Conservation (phyloP, 1,140 invertebrate genomes). For the Drosophila asahinai region DNA sequence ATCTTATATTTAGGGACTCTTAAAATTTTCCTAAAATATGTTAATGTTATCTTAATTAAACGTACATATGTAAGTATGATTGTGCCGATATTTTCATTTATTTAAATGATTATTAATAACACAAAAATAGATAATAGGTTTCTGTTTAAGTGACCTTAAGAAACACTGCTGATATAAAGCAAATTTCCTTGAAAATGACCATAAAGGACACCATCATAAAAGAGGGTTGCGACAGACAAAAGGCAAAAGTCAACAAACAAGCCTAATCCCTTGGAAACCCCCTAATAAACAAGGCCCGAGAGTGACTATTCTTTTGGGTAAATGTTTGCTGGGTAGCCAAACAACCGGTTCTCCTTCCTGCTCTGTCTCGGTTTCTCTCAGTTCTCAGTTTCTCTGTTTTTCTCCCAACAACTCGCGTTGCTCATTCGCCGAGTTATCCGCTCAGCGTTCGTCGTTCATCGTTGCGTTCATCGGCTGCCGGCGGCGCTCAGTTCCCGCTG, state of each 20-base stretch:
- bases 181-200: neutral
- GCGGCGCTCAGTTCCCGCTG: slow-evolving; percentile 56
- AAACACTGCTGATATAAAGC: neutral
- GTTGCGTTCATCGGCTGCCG: slow-evolving; percentile 10
- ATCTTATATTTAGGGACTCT: neutral
- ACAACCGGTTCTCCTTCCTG: slow-evolving; percentile 52
- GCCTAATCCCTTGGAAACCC: slow-evolving; percentile 21
- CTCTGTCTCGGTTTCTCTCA: slow-evolving; percentile 13
- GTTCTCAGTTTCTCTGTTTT: slow-evolving; percentile 23
- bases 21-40: too few species aligned
- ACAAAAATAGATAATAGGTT: neutral
- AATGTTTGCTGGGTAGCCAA: slow-evolving; percentile 56
- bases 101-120: too few species aligned
- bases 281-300: neutral
- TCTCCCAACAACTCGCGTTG: slow-evolving; percentile 25
- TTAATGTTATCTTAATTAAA: too few species aligned
- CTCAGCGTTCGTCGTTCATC: slow-evolving; percentile 7
- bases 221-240: slow-evolving; percentile 3
- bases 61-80: rapidly evolving
- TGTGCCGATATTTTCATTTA: neutral
- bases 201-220: neutral
- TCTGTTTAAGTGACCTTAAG: too few species aligned
- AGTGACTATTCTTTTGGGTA: neutral
- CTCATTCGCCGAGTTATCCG: slow-evolving; percentile 26
- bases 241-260: slow-evolving; percentile 27